These are phyloP conservation scores for Pyrgilauda ruficollis DNA, from an alignment of 2,113 vertebrate species.

Conservation along the genomic window DNA sequence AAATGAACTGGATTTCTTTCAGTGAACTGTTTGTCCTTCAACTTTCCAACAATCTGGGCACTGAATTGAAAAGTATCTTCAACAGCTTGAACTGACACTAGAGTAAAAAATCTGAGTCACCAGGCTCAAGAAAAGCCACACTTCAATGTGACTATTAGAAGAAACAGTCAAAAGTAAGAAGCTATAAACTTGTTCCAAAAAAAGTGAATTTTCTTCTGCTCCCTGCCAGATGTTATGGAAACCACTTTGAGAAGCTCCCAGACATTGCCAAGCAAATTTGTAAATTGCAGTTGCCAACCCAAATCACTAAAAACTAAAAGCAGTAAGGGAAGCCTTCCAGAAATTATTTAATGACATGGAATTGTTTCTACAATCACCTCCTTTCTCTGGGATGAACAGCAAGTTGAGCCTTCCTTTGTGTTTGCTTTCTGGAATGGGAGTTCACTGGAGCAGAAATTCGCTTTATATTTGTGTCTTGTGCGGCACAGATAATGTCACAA, in stretches of 20 bases:
- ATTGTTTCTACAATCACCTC: neutral
- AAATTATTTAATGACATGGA: neutral
- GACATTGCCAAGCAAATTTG: neutral
- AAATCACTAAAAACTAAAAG: neutral
- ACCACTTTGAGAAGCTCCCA: neutral
- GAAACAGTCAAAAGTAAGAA: neutral
- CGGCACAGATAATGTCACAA: neutral
- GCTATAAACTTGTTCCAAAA: neutral
- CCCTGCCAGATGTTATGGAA: neutral
- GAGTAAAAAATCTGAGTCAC: neutral
- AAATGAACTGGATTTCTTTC: neutral
- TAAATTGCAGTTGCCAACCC: neutral
- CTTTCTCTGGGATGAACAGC: neutral
- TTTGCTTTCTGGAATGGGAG: neutral
- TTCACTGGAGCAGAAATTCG: slow-evolving; percentile 4
- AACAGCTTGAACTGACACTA: neutral
- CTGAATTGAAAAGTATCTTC: neutral
- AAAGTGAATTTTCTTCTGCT: neutral
- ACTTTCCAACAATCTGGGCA: neutral
- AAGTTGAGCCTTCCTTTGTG: neutral
- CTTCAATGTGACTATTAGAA: neutral
- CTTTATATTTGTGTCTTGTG: neutral
- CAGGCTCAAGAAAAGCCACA: neutral
- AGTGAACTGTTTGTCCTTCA: neutral
- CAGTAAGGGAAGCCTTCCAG: neutral